A percentile compares a stretch with the other conserved stretches of the same genome.
Evolutionary conservation across 2,113 vertebrate species (phyloP).

Genomic region (Chaetodon trifascialis): DNA sequence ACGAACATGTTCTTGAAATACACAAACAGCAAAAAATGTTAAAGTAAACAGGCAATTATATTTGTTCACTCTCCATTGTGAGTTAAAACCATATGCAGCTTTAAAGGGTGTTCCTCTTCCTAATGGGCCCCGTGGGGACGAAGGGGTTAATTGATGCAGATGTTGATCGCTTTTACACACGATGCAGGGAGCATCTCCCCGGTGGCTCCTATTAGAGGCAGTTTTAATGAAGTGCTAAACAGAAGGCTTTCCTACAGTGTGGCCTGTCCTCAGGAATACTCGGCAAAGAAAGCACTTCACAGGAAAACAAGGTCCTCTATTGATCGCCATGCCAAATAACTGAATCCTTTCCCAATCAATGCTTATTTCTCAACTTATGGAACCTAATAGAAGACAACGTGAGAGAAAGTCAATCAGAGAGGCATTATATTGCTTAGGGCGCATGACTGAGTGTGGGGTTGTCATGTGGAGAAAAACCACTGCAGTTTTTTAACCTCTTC

Average conservation of each 20-base stretch:
- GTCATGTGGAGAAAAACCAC: slow-evolving; percentile 42
- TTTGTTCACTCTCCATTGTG: slow-evolving; percentile 84
- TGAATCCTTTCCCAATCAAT: slow-evolving; percentile 75
- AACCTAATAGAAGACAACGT: slow-evolving; percentile 68
- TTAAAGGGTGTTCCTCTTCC: slow-evolving; percentile 88
- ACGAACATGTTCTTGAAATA: slow-evolving; percentile 44
- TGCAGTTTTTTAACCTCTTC: slow-evolving; percentile 33
- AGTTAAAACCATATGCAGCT: slow-evolving; percentile 89
- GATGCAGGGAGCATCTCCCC: slow-evolving; percentile 86
- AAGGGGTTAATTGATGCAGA: slow-evolving; percentile 93
- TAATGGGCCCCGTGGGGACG: slow-evolving; percentile 89
- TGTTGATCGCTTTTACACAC: slow-evolving; percentile 91
- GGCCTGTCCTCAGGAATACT: slow-evolving; percentile 79
- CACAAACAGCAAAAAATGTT: slow-evolving; percentile 26
- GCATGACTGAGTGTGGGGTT: slow-evolving; percentile 33
- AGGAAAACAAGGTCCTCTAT: slow-evolving; percentile 78
- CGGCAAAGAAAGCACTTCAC: slow-evolving; percentile 74
- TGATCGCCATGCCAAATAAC: slow-evolving; percentile 83
- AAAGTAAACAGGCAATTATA: slow-evolving; percentile 85
- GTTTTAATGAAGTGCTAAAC: slow-evolving; percentile 94
- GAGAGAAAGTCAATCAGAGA: slow-evolving; percentile 80
- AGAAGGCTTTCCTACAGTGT: slow-evolving; percentile 82
- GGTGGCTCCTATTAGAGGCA: slow-evolving; percentile 90
- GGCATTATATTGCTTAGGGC: slow-evolving; percentile 50
- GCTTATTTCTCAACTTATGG: slow-evolving; percentile 80